Percentiles rank a stretch among this genome's conserved stretches.
phyloP scores from a whole-genome alignment of 2,113 vertebrate species.

The Malurus elegans region DNA sequence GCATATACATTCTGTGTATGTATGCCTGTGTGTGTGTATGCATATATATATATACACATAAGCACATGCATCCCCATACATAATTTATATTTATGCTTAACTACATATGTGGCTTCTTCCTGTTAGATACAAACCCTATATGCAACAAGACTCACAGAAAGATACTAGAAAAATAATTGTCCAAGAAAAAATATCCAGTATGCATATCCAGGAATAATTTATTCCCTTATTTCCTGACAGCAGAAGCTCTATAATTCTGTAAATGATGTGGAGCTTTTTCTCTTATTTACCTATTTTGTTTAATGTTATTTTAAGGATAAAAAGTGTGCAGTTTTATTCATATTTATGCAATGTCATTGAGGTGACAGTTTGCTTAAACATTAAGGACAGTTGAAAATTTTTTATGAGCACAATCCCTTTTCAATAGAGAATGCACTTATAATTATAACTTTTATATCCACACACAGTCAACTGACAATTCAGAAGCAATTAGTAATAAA shows the following conservation, averaged over 20 bases:
- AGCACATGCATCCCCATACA: neutral
- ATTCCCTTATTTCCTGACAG: neutral
- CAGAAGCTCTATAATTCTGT: neutral
- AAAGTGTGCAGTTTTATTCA: neutral
- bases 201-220: neutral
- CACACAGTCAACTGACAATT: neutral
- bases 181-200: neutral
- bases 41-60: accelerated
- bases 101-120: neutral
- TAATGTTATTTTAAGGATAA: neutral
- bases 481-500: conserved; percentile 19
- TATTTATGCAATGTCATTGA: neutral
- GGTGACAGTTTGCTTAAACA: neutral
- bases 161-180: neutral
- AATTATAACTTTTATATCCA: neutral
- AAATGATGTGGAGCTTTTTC: neutral
- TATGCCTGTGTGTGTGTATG: too few species aligned
- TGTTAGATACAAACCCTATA: neutral
- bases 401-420: neutral
- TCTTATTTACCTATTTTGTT: neutral
- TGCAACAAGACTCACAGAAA: neutral
- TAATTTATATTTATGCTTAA: neutral
- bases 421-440: neutral
- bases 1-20: neutral
- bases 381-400: neutral